Base-by-base conservation (phyloP, 2,113 vertebrate genomes). In the Limnothrissa miodon region DNA sequence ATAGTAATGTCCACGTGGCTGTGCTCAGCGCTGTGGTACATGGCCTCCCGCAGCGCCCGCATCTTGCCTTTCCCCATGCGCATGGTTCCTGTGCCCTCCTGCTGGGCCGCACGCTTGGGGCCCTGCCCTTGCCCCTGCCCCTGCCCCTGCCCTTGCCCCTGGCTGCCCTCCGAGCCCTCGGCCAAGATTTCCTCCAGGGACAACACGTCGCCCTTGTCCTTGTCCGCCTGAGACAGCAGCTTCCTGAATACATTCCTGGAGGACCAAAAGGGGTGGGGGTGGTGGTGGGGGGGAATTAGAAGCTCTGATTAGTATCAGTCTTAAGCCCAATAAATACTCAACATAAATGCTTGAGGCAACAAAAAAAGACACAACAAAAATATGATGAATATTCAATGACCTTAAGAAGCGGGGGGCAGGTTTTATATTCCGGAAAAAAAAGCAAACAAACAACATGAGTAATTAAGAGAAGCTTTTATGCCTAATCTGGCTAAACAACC, bases 1-100 rank as follows among this genome's bases (percentile, higher is more conserved):
- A 96, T 93, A 92, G 94, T 94, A 92, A 96, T 95, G 92, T 96
- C 95, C 92, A 96, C 93, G 90, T 94, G 93, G 90, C 93, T 93
- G 87, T 96, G 95, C 89, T 96, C 95, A 87, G 94, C 92, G 84
- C 95, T 96, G 91, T 95, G 95, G 93, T 95, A 95, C 92, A 95
- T 94, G 90, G 95, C 95, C 91, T 95, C 95, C 91, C 93, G 94
- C 90, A 96, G 92, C 84, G 94, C 95, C 82, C 93, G 90, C 92
- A 95, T 93, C 89, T 90, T 94, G 93, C 93, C 92, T 93, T 95
- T 95, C 93, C 93, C 94, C 93, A 93, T 93, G 92, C 93, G 93
- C 89, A 94, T 90, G 39, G 94, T 15, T 15, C 46, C 48, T 36
- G 48, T 91, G 84, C 91, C 90, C 79, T 81, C 91, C 80, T 42